Evolutionary conservation across 2,888 invertebrate genomes (phyloP).

Genomic region (Lithodes maja): DNA sequence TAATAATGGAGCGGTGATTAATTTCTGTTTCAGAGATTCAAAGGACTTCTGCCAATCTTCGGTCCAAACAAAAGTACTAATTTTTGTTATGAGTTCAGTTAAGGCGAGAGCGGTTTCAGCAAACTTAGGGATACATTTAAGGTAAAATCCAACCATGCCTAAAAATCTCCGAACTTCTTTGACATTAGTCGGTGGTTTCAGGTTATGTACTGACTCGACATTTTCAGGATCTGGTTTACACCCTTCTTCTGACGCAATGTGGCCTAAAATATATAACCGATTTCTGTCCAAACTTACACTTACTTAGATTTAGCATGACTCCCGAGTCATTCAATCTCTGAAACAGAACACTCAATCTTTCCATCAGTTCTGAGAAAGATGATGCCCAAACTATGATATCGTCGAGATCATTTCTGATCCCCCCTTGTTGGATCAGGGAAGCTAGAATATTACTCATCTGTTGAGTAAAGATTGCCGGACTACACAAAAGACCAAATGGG

Average conservation of each 20-base stretch:
- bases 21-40: not conserved
- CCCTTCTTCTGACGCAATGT: not conserved
- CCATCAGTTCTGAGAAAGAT: not conserved
- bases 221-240: conserved; percentile 15
- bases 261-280: conserved; percentile 1
- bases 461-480: conserved; percentile 24
- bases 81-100: not conserved
- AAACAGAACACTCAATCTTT: not conserved
- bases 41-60: not conserved
- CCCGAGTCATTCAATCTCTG: not conserved
- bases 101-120: not conserved
- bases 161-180: conserved; percentile 17
- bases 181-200: conserved; percentile 10
- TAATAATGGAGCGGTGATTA: not conserved
- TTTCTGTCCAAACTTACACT: conserved; percentile 8
- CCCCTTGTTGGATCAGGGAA: conserved; percentile 24
- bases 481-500: conserved; percentile 9
- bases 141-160: conserved; percentile 19
- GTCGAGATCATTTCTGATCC: conserved; percentile 24
- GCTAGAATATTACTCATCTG: not conserved
- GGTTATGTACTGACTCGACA: not conserved
- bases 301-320: conserved; percentile 8
- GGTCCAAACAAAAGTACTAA: not conserved
- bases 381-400: conserved; percentile 23
- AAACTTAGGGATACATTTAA: not conserved